Conservation (phyloP, 2,888 invertebrate species). For the Sinelater perroti region DNA sequence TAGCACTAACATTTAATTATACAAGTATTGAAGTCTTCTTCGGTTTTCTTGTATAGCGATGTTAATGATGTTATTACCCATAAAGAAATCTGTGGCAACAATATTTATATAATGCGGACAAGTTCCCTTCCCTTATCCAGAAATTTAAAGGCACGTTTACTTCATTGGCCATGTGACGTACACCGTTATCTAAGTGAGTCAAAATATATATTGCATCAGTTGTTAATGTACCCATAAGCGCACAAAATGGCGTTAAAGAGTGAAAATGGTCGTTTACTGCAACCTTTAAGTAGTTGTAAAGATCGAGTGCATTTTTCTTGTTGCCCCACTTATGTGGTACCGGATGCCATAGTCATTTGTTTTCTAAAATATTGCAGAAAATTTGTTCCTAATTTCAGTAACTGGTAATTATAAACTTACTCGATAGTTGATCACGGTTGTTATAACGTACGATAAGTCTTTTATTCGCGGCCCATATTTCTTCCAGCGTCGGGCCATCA, state of each 20-base stretch:
- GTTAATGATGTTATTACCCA: constrained; percentile 71
- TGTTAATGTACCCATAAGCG: constrained; percentile 74
- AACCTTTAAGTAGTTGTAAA: constrained; percentile 29
- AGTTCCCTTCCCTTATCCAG: constrained; percentile 70
- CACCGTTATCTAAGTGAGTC: constrained; percentile 64
- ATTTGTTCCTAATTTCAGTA: neutral
- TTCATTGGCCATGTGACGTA: constrained; percentile 67
- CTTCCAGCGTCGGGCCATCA: constrained; percentile 62
- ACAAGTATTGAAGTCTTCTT: too few relatives aligned
- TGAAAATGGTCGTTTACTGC: neutral
- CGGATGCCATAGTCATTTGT: constrained; percentile 59
- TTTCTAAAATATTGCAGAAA: constrained; percentile 19
- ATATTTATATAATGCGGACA: constrained; percentile 67
- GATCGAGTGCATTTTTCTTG: constrained; percentile 22
- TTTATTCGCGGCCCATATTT: constrained; percentile 61
- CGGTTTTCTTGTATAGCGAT: constrained; percentile 61
- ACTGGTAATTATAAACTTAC: constrained; percentile 41
- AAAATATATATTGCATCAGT: constrained; percentile 67
- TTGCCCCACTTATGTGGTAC: constrained; percentile 59
- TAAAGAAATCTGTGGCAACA: constrained; percentile 73
- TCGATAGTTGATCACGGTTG: constrained; percentile 54
- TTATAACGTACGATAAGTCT: constrained; percentile 66
- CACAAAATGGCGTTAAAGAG: constrained; percentile 57
- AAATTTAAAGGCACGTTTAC: constrained; percentile 72
- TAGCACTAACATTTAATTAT: too few relatives aligned